Conservation (phyloP, 2,888 invertebrate genomes). For the Matsumyia berberina region DNA sequence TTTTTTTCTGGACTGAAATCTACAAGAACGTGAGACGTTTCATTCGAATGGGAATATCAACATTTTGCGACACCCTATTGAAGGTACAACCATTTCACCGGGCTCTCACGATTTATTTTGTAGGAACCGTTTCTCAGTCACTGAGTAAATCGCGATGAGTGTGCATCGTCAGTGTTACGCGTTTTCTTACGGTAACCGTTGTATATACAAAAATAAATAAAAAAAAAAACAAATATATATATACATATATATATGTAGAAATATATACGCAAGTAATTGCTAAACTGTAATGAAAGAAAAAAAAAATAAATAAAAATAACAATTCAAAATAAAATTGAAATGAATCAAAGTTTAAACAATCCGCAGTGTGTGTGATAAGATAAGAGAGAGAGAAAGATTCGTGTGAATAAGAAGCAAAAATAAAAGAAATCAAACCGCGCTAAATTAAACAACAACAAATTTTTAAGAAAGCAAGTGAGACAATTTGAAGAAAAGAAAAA, state of each 20-base stretch:
- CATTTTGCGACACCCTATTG: constrained; percentile 58
- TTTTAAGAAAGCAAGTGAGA: constrained; percentile 63
- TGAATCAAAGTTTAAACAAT: constrained; percentile 71
- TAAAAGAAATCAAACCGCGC: constrained; percentile 65
- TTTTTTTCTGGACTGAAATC: background rate
- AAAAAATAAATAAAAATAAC: constrained; percentile 66
- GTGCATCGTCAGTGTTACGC: constrained; percentile 80
- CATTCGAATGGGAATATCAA: background rate
- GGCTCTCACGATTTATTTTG: constrained; percentile 71
- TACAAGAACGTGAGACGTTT: background rate
- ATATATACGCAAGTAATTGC: constrained; percentile 78
- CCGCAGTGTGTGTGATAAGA: constrained; percentile 69
- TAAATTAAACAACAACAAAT: constrained; percentile 73
- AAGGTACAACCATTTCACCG: constrained; percentile 60
- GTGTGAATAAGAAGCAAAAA: constrained; percentile 55
- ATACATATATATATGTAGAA: constrained; percentile 68
- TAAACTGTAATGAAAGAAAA: constrained; percentile 65
- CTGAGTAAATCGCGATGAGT: constrained; percentile 82
- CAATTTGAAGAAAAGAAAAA: constrained; percentile 41
- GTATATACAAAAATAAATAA: constrained; percentile 76
- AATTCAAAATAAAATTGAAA: constrained; percentile 58
- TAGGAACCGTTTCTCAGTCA: constrained; percentile 80
- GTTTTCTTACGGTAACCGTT: constrained; percentile 79
- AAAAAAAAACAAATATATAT: constrained; percentile 73
- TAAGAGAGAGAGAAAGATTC: constrained; percentile 62